These are phyloP conservation scores for Phaedon cochleariae DNA, from an alignment of 2,888 invertebrate species.

Conservation along the genomic window DNA sequence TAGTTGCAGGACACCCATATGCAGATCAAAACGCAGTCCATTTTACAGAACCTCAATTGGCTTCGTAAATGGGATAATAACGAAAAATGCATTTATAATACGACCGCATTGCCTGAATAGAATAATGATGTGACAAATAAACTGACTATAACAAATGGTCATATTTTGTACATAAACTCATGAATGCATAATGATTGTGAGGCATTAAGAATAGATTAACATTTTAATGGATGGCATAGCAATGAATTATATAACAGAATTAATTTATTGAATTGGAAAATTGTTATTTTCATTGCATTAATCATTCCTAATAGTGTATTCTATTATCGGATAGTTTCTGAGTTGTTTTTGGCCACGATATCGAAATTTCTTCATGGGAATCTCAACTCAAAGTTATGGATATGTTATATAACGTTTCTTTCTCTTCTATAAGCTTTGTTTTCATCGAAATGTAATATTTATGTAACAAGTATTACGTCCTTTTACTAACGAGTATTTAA, in stretches of 20 bases:
- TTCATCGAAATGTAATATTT: too few species aligned
- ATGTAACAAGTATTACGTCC: too few species aligned
- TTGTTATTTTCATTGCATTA: slow-evolving; percentile 23
- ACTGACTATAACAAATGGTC: slow-evolving; percentile 31
- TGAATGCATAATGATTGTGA: slow-evolving; percentile 32
- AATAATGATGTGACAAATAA: slow-evolving; percentile 35
- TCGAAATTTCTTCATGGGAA: too few species aligned
- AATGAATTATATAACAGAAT: slow-evolving; percentile 31
- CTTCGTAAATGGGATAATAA: slow-evolving; percentile 6
- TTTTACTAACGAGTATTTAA: too few species aligned
- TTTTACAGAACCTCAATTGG: neutral
- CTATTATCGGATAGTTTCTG: neutral
- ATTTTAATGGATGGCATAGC: slow-evolving; percentile 26
- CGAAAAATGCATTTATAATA: neutral
- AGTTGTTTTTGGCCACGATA: too few species aligned
- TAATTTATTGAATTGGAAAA: slow-evolving; percentile 34
- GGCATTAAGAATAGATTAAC: slow-evolving; percentile 41
- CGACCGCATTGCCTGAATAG: slow-evolving; percentile 4
- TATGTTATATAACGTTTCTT: too few species aligned
- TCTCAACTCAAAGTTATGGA: too few species aligned
- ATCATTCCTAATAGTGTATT: slow-evolving; percentile 23
- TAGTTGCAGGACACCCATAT: too few species aligned
- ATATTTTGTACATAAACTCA: slow-evolving; percentile 31
- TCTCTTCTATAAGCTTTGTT: too few species aligned
- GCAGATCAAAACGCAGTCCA: neutral